Evolutionary conservation across 2,113 vertebrate species (phyloP).

Genomic region (Coturnix japonica): DNA sequence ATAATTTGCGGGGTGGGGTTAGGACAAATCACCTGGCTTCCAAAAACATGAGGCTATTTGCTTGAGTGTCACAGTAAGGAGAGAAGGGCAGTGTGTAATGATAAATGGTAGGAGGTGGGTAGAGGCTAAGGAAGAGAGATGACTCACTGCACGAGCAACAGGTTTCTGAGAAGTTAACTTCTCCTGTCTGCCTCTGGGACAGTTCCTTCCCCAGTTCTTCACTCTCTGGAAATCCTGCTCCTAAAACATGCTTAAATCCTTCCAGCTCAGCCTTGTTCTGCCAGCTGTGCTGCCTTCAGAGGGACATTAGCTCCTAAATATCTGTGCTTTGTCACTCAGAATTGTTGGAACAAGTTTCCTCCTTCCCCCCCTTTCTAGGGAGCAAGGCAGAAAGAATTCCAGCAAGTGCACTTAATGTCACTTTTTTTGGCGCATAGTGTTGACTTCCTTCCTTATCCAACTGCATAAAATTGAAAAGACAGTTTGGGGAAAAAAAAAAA

Average conservation of each 20-base stretch:
- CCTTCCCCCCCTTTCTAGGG: neutral
- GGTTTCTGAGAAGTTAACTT: neutral
- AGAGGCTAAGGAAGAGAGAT: neutral
- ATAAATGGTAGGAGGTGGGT: neutral
- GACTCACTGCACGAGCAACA: neutral
- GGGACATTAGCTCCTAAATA: neutral
- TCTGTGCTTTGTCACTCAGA: neutral
- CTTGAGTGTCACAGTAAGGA: neutral
- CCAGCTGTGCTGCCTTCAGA: neutral
- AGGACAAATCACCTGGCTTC: neutral
- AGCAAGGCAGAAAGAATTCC: conserved; percentile 1
- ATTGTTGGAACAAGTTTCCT: neutral
- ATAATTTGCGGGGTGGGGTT: neutral
- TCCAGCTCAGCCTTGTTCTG: neutral
- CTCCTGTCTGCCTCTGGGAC: neutral
- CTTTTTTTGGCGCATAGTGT: neutral
- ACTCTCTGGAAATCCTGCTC: neutral
- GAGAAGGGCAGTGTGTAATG: neutral
- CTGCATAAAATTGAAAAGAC: conserved; percentile 50
- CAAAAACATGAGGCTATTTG: neutral
- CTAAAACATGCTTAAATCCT: neutral
- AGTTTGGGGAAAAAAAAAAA: neutral
- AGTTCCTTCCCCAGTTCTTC: neutral
- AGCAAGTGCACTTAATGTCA: conserved; percentile 33
- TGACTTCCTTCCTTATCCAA: conserved; percentile 44